Evolutionary conservation across 2,113 vertebrate genomes (phyloP).

Genomic region (Gambusia affinis): DNA sequence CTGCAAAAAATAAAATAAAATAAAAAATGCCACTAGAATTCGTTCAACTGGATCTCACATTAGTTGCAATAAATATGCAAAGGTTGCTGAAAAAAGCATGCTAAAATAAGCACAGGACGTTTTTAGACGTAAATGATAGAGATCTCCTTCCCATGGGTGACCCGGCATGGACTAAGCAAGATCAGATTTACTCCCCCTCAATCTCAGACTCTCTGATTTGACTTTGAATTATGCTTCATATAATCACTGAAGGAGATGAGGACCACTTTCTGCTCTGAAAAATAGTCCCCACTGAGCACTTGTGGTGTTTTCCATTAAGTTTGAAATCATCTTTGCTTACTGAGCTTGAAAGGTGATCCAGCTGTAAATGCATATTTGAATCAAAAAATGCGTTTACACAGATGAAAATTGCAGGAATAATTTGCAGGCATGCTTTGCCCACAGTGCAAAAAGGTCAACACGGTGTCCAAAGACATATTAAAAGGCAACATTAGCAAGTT

Average conservation of each 20-base stretch:
- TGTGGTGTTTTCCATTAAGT: slow-evolving; percentile 3
- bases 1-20: slow-evolving; percentile 23
- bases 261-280: slow-evolving; percentile 14
- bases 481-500: slow-evolving; percentile 57
- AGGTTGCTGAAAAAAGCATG: slow-evolving; percentile 14
- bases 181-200: slow-evolving; percentile 30
- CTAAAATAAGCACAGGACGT: background rate
- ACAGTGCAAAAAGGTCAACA: slow-evolving; percentile 34
- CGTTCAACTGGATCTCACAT: slow-evolving; percentile 4
- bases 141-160: slow-evolving; percentile 64
- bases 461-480: slow-evolving; percentile 41
- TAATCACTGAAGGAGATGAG: slow-evolving; percentile 5
- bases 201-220: slow-evolving; percentile 23
- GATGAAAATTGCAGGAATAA: slow-evolving; percentile 27
- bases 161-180: slow-evolving; percentile 63
- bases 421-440: slow-evolving; percentile 25
- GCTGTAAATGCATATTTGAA: slow-evolving; percentile 13
- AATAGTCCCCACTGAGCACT: background rate
- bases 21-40: slow-evolving; percentile 23
- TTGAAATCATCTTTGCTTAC: slow-evolving; percentile 23
- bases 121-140: slow-evolving; percentile 44
- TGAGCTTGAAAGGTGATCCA: slow-evolving; percentile 11
- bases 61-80: background rate
- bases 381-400: background rate
- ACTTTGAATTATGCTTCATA: slow-evolving; percentile 15